Evolutionary conservation across 2,888 invertebrate species (phyloP).

Genomic region (Drosophila macrospina): DNA sequence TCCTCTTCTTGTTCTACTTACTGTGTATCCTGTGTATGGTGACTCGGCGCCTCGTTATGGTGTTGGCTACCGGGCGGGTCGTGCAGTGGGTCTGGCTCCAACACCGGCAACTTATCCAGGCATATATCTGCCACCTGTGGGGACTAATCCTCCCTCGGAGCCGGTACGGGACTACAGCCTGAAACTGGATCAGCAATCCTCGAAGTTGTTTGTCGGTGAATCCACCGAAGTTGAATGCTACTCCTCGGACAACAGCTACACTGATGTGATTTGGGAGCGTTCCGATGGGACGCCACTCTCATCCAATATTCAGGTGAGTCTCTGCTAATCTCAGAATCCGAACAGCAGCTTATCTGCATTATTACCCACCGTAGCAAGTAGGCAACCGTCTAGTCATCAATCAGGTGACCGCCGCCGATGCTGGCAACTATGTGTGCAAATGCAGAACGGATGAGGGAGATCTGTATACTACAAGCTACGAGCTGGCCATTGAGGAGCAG

Average conservation of each 20-base stretch:
- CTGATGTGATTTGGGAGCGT: conserved; percentile 84
- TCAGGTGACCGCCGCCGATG: conserved; percentile 91
- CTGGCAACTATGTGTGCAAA: conserved; percentile 94
- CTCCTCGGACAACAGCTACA: conserved; percentile 82
- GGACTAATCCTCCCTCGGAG: conserved; percentile 32
- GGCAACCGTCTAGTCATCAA: conserved; percentile 88
- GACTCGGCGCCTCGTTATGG: conserved; percentile 9
- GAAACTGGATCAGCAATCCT: conserved; percentile 83
- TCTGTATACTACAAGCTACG: conserved; percentile 86
- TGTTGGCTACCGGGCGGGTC: conserved; percentile 4
- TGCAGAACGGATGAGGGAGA: conserved; percentile 87
- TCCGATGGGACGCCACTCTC: conserved; percentile 82
- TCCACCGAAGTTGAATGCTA: conserved; percentile 85
- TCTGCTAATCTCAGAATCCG: background rate
- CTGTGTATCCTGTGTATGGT: conserved; percentile 32
- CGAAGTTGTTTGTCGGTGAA: conserved; percentile 82
- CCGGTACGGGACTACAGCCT: conserved; percentile 77
- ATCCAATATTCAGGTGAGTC: conserved; percentile 79
- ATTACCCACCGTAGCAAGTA: conserved; percentile 78
- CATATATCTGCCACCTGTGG: conserved; percentile 51
- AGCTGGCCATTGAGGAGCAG: conserved; percentile 84
- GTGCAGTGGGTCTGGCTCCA: conserved; percentile 35
- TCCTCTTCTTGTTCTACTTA: conserved; percentile 47
- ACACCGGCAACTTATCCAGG: conserved; percentile 29
- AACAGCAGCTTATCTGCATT: background rate